Conservation (phyloP, 1,140 invertebrate species). For the Zaprionus tsacasi region DNA sequence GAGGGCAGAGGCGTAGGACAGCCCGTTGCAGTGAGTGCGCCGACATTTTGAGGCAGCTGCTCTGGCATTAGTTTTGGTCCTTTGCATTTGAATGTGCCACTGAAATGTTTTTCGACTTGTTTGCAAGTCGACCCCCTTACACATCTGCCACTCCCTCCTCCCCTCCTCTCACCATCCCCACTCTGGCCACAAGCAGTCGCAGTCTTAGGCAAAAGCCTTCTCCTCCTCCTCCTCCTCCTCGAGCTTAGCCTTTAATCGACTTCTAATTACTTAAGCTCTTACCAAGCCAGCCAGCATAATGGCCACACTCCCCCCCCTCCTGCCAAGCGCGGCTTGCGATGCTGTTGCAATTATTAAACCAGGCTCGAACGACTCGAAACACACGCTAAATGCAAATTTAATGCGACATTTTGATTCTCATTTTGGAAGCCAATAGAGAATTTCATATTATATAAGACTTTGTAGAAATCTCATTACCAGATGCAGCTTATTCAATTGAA, state of each 20-base stretch:
- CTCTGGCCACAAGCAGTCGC: background rate
- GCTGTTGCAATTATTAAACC: conserved; percentile 55
- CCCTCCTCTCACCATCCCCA: too few species aligned
- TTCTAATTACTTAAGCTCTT: conserved; percentile 74
- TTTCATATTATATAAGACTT: too few species aligned
- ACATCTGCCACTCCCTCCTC: background rate
- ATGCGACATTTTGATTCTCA: conserved; percentile 13
- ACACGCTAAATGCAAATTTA: conserved; percentile 35
- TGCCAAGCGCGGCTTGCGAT: conserved; percentile 39
- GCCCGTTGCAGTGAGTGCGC: conserved; percentile 29
- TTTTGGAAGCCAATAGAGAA: background rate
- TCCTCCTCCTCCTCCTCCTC: too few species aligned
- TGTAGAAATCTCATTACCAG: too few species aligned
- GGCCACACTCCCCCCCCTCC: background rate
- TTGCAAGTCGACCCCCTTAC: conserved; percentile 36
- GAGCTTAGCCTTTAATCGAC: conserved; percentile 56
- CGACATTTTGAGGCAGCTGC: conserved; percentile 1
- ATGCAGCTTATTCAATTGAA: too few species aligned
- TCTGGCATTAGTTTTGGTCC: conserved; percentile 55
- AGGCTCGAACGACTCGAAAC: background rate
- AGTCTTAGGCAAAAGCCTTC: background rate
- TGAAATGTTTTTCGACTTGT: conserved; percentile 67
- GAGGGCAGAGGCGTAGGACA: background rate
- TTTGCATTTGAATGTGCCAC: conserved; percentile 68
- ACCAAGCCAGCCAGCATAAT: conserved; percentile 60